These are phyloP conservation scores for Laterallus jamaicensis DNA, from an alignment of 2,113 vertebrate genomes.

Conservation along the genomic window DNA sequence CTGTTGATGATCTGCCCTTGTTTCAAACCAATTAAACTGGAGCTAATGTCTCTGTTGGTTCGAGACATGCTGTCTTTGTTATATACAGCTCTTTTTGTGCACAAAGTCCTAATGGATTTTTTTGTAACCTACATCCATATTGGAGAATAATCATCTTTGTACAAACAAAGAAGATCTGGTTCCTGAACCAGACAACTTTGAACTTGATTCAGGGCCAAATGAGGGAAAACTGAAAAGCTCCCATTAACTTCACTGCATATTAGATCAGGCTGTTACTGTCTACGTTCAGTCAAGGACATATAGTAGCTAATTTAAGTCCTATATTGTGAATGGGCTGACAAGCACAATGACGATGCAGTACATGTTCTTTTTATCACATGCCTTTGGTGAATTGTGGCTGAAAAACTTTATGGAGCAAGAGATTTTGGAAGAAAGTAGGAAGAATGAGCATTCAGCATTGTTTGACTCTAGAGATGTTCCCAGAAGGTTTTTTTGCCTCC, in stretches of 20 bases:
- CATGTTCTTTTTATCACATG: not conserved
- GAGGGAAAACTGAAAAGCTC: slow-evolving; percentile 13
- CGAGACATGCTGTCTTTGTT: slow-evolving; percentile 47
- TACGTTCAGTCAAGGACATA: not conserved
- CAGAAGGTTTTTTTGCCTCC: too few species aligned
- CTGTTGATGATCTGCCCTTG: slow-evolving; percentile 56
- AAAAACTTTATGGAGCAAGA: not conserved
- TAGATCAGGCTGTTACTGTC: not conserved
- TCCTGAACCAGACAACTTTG: slow-evolving; percentile 22
- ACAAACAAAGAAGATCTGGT: not conserved
- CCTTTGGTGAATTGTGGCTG: not conserved
- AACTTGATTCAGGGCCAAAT: slow-evolving; percentile 18
- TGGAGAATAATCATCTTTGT: slow-evolving; percentile 13
- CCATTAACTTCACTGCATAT: not conserved
- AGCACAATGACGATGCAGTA: not conserved
- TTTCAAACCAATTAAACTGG: slow-evolving; percentile 60
- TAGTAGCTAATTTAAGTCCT: slow-evolving; percentile 12
- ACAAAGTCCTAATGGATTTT: slow-evolving; percentile 25
- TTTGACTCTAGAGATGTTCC: not conserved
- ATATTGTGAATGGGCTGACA: not conserved
- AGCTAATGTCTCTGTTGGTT: slow-evolving; percentile 56
- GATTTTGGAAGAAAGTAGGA: not conserved
- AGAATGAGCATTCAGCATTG: not conserved
- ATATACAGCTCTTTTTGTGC: slow-evolving; percentile 48
- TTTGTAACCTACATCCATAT: slow-evolving; percentile 44